Evolutionary conservation across 2,113 vertebrate species (phyloP).

Genomic region (Pseudorhombus dupliciocellatus): DNA sequence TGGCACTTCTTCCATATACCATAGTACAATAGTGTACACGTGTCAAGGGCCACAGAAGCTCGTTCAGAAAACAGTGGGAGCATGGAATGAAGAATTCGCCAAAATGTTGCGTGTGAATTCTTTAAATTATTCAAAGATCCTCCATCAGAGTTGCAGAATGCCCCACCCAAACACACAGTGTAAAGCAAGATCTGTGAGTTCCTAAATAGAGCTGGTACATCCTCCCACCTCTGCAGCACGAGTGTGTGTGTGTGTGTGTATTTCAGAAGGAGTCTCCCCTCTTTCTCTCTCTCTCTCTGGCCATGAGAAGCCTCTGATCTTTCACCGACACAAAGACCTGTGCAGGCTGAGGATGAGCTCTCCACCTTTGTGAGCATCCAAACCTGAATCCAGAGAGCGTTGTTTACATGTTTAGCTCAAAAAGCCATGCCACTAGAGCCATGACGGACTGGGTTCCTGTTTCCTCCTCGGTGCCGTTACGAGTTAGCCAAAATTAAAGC

Average conservation of each 20-base stretch:
- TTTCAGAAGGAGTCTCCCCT: conserved; percentile 40
- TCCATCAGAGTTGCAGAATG: conserved; percentile 22
- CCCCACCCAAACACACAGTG: conserved; percentile 44
- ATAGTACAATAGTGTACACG: background rate
- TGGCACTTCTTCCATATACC: background rate
- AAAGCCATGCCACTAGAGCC: conserved; percentile 46
- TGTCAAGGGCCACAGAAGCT: background rate
- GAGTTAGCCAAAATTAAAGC: conserved; percentile 86
- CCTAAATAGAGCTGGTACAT: conserved; percentile 38
- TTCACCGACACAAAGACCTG: conserved; percentile 60
- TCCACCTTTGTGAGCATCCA: conserved; percentile 55
- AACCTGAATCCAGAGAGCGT: conserved; percentile 35
- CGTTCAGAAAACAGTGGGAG: background rate
- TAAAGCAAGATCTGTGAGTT: conserved; percentile 38
- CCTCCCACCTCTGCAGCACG: too few relatives aligned
- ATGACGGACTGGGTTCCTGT: conserved; percentile 58
- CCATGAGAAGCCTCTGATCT: conserved; percentile 67
- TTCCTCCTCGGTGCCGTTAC: conserved; percentile 79
- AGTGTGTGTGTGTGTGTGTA: conserved; percentile 20
- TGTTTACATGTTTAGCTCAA: conserved; percentile 58
- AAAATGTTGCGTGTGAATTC: background rate
- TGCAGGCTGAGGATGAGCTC: conserved; percentile 50
- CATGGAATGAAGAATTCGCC: conserved; percentile 12
- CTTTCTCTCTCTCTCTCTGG: conserved; percentile 32
- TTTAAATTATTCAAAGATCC: conserved; percentile 3